Evolutionary conservation across 1,140 invertebrate genomes (phyloP).

Genomic region (Scylla paramamosain): DNA sequence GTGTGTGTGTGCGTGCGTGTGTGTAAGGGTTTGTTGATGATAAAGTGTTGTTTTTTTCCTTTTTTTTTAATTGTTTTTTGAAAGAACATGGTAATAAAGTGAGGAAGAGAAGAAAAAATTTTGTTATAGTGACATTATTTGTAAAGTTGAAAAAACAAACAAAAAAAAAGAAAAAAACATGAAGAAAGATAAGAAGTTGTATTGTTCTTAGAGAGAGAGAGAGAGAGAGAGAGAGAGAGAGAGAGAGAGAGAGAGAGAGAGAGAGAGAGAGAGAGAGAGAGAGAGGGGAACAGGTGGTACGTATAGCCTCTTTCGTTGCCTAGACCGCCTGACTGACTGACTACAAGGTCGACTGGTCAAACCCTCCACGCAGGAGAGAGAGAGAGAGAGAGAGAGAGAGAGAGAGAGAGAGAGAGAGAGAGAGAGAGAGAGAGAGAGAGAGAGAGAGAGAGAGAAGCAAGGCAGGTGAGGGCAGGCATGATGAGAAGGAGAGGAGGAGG

Average conservation of each 20-base stretch:
- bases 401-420: slow-evolving; percentile 46
- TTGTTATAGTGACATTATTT: no score
- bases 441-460: slow-evolving; percentile 18
- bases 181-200: not conserved
- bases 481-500: not conserved
- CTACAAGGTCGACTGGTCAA: not conserved
- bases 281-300: not conserved
- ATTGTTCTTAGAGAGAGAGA: not conserved
- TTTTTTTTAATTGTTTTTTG: no score
- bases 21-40: no score
- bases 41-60: no score
- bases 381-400: not conserved
- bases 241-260: slow-evolving; percentile 17
- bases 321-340: not conserved
- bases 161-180: not conserved
- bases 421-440: slow-evolving; percentile 38
- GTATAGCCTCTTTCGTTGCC: not conserved
- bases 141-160: not conserved
- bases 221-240: not conserved
- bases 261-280: no score
- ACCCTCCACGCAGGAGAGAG: not conserved
- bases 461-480: not conserved
- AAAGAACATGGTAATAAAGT: no score
- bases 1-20: no score
- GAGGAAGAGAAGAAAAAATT: no score